Conservation (phyloP, 2,888 invertebrate species). For the Cheilosia urbana region DNA sequence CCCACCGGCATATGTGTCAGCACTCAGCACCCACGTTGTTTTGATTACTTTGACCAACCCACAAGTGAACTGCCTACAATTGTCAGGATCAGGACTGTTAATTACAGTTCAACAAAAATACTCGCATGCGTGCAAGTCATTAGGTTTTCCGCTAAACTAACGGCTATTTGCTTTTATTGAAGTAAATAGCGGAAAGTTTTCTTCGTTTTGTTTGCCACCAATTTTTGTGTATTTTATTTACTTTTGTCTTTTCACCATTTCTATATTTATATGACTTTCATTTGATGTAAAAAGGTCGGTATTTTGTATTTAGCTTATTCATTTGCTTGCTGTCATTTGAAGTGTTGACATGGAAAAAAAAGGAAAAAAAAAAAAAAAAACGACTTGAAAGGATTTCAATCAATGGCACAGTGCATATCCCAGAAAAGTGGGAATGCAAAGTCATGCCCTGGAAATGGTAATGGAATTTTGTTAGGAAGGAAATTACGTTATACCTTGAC, state of each 20-base stretch:
- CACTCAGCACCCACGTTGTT: conserved; percentile 18
- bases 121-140: conserved; percentile 57
- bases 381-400: conserved; percentile 16
- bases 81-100: conserved; percentile 29
- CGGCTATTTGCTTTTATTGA: conserved; percentile 17
- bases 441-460: conserved; percentile 3
- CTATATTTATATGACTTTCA: neutral
- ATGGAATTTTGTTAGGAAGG: conserved; percentile 8
- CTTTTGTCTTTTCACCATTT: neutral
- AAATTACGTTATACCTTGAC: conserved; percentile 28
- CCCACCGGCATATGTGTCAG: neutral
- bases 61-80: conserved; percentile 12
- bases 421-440: neutral
- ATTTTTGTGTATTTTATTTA: neutral
- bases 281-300: too few relatives aligned
- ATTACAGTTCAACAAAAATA: conserved; percentile 27
- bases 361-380: neutral
- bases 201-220: conserved; percentile 2
- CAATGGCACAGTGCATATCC: conserved; percentile 5
- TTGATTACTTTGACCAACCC: conserved; percentile 26
- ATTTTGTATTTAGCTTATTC: too few relatives aligned
- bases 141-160: conserved; percentile 37
- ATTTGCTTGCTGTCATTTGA: too few relatives aligned
- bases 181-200: conserved; percentile 33
- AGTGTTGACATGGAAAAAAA: neutral